Base-by-base conservation (phyloP, 1,140 invertebrate species). In the Formica selysi region DNA sequence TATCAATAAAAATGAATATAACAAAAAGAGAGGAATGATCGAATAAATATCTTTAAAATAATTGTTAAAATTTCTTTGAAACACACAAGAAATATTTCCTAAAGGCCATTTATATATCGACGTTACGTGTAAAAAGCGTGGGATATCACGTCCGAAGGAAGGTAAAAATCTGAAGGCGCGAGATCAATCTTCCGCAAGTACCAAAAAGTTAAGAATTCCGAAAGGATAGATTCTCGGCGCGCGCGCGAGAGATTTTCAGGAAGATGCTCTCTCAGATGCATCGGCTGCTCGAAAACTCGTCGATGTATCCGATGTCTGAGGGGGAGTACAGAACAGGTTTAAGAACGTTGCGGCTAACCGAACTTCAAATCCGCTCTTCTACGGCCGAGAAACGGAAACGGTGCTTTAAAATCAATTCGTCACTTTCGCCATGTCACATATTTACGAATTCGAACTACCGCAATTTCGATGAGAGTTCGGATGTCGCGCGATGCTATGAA, bases 291-390 rank as follows among this genome's bases (percentile, higher is more conserved):
- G 89, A 90, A 90, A 90, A 90, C 80, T 79, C 88, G 88, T 70
- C 85, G 85, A 87, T 84, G 86, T 87, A 87, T 87, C 84, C 71
- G 80, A 86, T 86, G 89, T 86, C 54, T 78, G 81, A 90, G 89
- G 89, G 89, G 81, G 86, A 90, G 89, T 88, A 62, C 64, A 90
- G 54, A 90, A 90, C 89, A 90, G 89, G 89, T 90, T 90, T 90
- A 90, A 90, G 88, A 87, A 74, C 54, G 61, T 61, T 61, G 88
- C 71, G 44, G 87, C 76, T 80, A 80, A 85, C 89, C 88, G 89
- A 89, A 84, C 85, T 90, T 90, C 83, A 90, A 90, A 90, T 90
- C 89, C 68, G 88, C 62, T 89, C 89, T 87, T 84, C 71, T 67
- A 54, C 86, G 76, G 61, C 67, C 57, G 74, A 62, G 48, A 51